phyloP scores from a whole-genome alignment of 1,140 invertebrate species.

The Agrypnia vestita region DNA sequence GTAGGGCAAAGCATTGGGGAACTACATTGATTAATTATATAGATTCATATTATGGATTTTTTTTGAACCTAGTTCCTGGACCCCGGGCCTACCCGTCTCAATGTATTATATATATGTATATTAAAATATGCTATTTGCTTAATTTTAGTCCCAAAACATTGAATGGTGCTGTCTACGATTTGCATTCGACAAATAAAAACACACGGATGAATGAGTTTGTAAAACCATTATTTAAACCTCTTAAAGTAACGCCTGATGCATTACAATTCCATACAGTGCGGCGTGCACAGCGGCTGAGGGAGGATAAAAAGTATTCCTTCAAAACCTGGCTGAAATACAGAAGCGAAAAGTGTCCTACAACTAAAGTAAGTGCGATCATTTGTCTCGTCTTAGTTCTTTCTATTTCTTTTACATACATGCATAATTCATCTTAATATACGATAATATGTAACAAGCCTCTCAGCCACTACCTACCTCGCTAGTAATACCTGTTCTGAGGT shows the following conservation, averaged over 20 bases:
- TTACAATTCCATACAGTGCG: conserved; percentile 48
- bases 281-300: conserved; percentile 33
- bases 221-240: conserved; percentile 38
- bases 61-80: no score
- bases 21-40: no score
- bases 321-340: conserved; percentile 45
- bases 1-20: no score
- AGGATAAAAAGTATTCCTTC: conserved; percentile 3
- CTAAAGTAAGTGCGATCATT: conserved; percentile 21
- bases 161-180: conserved; percentile 1
- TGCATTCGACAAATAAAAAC: neutral
- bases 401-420: neutral
- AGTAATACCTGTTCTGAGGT: no score
- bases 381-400: neutral
- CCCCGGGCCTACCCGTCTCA: neutral
- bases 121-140: neutral
- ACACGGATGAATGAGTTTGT: neutral
- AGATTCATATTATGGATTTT: no score
- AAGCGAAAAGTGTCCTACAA: conserved; percentile 29
- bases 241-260: conserved; percentile 31
- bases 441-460: no score
- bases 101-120: neutral
- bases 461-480: no score
- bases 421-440: no score
- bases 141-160: neutral